Evolutionary conservation across 2,888 invertebrate genomes (phyloP), one percentile per base, ranked within the genome.

Genomic region (Rhagonycha lutea): DNA sequence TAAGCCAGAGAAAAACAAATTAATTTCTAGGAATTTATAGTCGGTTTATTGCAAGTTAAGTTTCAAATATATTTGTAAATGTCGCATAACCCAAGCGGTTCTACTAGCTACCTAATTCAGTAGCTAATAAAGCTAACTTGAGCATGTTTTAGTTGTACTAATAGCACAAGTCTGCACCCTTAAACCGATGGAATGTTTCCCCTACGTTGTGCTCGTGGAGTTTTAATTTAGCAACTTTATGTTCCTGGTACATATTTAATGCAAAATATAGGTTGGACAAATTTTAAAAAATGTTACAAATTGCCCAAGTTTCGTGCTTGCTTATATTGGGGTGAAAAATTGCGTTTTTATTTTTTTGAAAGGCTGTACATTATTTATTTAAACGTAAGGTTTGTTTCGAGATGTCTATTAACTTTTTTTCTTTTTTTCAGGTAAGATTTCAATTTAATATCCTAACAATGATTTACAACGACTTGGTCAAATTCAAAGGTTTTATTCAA

Each of bases 41-140:
- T 68, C 75, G 24, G 29, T 75, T 60, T 70, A 68, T 68, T 71
- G 70, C 71, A 28, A 72, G 32, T 75, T 75, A 76, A 72, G 79
- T 75, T 78, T 79, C 72, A 80, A 79, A 80, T 79, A 78, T 79
- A 80, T 80, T 78, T 79, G 75, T 74, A 74, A 80, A 72, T 78
- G 78, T 76, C 78, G 73, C 75, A 70, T 68, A 71, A 70, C 68
- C 29, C 68, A 71, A 77, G 74, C 73, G 76, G 68, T 73, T 77
- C 65, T 75, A 73, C 73, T 78, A 81, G 79, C 79, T 80, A 76
- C 81, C 80, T 81, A 82, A 83, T 83, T 82, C 82, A 81, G 79
- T 70, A 72, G 82, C 79, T 80, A 81, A 83, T 82, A 83, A 83
- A 83, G 81, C 81, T 81, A 82, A 82, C 80, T 80, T 78, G 77